These are phyloP conservation scores for Plebejus anna DNA, from an alignment of 2,888 invertebrate genomes.

Conservation along the genomic window DNA sequence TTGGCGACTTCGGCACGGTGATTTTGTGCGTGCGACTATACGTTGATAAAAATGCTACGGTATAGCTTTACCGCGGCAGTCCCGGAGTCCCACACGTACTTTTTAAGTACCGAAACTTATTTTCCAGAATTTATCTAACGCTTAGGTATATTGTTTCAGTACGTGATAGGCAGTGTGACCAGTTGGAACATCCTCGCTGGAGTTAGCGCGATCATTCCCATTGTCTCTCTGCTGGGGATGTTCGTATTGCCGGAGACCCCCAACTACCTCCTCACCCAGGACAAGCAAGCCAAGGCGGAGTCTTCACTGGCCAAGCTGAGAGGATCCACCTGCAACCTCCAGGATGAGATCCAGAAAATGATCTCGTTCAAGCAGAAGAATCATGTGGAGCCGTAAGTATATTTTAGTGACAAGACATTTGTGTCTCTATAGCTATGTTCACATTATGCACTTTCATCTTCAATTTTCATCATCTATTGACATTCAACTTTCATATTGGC, in stretches of 20 bases:
- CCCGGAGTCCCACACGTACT: no score
- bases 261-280: slow-evolving; percentile 82
- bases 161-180: slow-evolving; percentile 80
- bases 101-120: no score
- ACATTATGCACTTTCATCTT: no score
- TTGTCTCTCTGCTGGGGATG: slow-evolving; percentile 80
- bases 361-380: slow-evolving; percentile 82
- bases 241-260: slow-evolving; percentile 86
- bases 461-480: no score
- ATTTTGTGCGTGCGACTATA: no score
- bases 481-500: no score
- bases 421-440: background rate
- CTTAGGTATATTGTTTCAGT: slow-evolving; percentile 53
- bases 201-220: slow-evolving; percentile 81
- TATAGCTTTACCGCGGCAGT: no score
- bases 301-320: slow-evolving; percentile 79
- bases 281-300: slow-evolving; percentile 80
- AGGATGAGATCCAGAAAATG: slow-evolving; percentile 81
- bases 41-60: no score
- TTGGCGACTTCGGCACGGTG: no score
- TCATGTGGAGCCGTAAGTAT: slow-evolving; percentile 76
- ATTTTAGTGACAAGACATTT: background rate
- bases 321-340: slow-evolving; percentile 81
- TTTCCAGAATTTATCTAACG: background rate
- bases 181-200: slow-evolving; percentile 83